Percentiles rank a stretch among this genome's conserved stretches.
phyloP scores from a whole-genome alignment of 37 sponge, comb jelly and placozoan genomes.

The Petrosia ficiformis region DNA sequence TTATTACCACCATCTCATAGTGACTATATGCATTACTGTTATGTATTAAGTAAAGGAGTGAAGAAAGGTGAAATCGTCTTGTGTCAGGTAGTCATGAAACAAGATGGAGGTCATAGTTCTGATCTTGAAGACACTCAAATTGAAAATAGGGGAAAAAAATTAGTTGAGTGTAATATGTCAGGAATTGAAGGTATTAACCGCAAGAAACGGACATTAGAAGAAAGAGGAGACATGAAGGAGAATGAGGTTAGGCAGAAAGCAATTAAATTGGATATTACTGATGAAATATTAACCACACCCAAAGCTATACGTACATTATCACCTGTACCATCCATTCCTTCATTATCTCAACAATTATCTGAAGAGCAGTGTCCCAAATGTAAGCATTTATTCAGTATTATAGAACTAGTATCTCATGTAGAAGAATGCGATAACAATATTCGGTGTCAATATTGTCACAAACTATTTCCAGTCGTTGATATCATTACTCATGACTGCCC shows the following conservation, averaged over 20 bases:
- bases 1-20: conserved; percentile 29
- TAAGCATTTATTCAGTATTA: conserved; percentile 24
- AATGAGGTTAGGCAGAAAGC: background rate
- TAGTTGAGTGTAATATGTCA: no score
- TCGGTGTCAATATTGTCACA: background rate
- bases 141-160: background rate
- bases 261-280: background rate
- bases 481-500: background rate
- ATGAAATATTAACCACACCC: background rate
- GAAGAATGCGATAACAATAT: background rate
- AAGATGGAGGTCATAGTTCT: conserved; percentile 10
- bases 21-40: background rate
- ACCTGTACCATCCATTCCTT: background rate
- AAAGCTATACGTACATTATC: background rate
- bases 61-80: background rate
- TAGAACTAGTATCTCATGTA: conserved; percentile 16
- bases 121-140: background rate
- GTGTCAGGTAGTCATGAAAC: conserved; percentile 16
- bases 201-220: background rate
- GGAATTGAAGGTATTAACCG: background rate
- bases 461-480: no score
- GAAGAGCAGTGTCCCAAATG: conserved; percentile 36
- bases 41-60: background rate
- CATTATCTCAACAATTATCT: background rate
- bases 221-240: background rate